A percentile compares a stretch with the other conserved stretches of the same genome.
Conservation (phyloP, 2,113 vertebrate species). For the Heptranchias perlo region DNA sequence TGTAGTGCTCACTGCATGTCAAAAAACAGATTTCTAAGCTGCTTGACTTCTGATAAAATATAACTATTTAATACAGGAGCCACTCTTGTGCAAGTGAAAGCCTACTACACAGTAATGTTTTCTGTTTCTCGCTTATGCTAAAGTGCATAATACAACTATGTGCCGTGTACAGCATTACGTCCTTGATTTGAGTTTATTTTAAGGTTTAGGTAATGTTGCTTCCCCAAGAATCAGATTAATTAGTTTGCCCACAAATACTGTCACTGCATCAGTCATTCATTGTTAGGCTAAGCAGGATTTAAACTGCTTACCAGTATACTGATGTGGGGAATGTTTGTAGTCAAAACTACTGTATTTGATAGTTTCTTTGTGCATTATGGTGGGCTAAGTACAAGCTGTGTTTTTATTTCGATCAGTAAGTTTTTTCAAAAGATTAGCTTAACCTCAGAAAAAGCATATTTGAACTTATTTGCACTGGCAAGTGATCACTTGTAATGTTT, state of each 20-base stretch:
- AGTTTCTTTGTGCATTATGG: slow-evolving; percentile 9
- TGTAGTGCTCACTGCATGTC: not conserved
- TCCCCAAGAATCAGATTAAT: slow-evolving; percentile 41
- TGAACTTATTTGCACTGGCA: slow-evolving; percentile 43
- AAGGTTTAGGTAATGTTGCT: slow-evolving; percentile 42
- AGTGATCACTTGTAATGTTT: not conserved
- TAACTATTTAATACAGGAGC: not conserved
- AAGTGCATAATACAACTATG: too few species aligned
- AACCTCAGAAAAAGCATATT: slow-evolving; percentile 44
- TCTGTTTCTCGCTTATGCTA: not conserved
- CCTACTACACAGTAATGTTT: not conserved
- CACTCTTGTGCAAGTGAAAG: not conserved
- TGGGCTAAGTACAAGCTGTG: too few species aligned
- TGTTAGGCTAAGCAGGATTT: slow-evolving; percentile 58
- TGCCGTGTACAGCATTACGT: not conserved
- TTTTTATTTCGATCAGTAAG: not conserved
- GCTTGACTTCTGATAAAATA: not conserved
- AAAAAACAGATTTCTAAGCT: not conserved
- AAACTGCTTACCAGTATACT: slow-evolving; percentile 53
- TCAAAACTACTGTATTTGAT: not conserved
- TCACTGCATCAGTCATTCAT: slow-evolving; percentile 49
- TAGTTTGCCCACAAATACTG: slow-evolving; percentile 9
- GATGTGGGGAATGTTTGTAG: slow-evolving; percentile 44
- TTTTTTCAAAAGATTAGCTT: not conserved
- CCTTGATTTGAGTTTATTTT: slow-evolving; percentile 54